Base-by-base conservation (phyloP, 2,888 invertebrate genomes). In the Epinotia bilunana region DNA sequence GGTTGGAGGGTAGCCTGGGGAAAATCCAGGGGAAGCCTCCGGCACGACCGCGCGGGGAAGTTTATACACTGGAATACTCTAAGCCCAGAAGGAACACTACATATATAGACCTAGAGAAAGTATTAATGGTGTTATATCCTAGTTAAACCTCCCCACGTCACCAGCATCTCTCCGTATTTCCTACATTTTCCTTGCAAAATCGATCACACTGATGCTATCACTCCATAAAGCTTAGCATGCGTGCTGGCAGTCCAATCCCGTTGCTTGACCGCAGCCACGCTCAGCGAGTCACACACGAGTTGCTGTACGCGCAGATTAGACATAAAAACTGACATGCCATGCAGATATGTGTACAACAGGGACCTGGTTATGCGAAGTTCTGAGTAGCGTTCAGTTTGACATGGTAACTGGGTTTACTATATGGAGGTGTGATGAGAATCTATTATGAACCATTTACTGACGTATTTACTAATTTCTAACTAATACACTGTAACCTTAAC, bases 261-360 rank as follows among this genome's bases (percentile, higher is more conserved):
- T 85, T 85, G 83, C 72, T 79, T 82, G 84, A 83, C 84, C 84
- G 85, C 79, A 70, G 77, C 72, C 77, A 73, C 77, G 73, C 76
- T 65, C 70, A 76, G 63, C 64, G 60, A 58, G 77, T 39, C 67
- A 76, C 58, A 76, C 78, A 72, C 64, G 58, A 72, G 68, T 63
- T 64, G 68, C 68, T 53, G 60, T 64, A 43, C 16, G 60, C 57
- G 23, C 49, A 49, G 74, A 33, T 62, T 73, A 61, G 61, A 64
- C 49, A 65, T 71, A 72, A 75, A 72, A 58, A 72, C 61, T 18
- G 67, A 65, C 64, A 65, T 64, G 67, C 46, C 71, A 75, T 75
- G 75, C 75, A 75, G 72, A 75, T 72, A 39, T 39, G 49, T 67
- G n/a, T n/a, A n/a, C n/a, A n/a, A 61, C 71, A 67, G 71, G 43